Evolutionary conservation across 2,797 vertebrate species (phyloP).

Genomic region (Sphenodon punctatus): DNA sequence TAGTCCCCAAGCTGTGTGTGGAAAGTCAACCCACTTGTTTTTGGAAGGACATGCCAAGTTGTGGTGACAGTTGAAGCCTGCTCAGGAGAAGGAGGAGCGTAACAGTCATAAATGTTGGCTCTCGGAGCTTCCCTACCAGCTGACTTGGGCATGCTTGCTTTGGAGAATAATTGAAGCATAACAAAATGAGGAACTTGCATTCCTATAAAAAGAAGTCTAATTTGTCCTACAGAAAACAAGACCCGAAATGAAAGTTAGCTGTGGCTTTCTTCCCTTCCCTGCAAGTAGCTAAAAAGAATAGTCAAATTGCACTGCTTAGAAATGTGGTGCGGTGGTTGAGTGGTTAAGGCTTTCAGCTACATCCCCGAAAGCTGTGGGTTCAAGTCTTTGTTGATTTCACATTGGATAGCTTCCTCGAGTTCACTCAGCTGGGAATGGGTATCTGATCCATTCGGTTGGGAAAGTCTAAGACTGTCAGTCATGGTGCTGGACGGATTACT

Average conservation of each 20-base stretch:
- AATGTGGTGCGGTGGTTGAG: too few relatives aligned
- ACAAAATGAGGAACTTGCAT: neutral
- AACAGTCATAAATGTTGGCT: neutral
- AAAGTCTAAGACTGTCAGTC: too few relatives aligned
- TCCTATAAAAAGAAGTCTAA: slow-evolving; percentile 23
- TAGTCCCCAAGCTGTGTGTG: neutral
- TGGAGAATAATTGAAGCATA: slow-evolving; percentile 5
- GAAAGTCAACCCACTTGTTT: neutral
- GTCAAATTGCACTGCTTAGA: neutral
- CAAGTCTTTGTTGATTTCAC: too few relatives aligned
- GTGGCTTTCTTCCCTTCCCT: neutral
- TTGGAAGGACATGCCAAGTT: slow-evolving; percentile 45
- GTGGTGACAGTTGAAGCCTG: neutral
- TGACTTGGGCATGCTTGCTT: slow-evolving; percentile 9
- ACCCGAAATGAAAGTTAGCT: neutral
- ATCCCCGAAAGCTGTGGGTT: too few relatives aligned
- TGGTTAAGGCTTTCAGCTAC: too few relatives aligned
- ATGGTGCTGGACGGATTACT: too few relatives aligned
- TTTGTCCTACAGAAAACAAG: slow-evolving; percentile 4
- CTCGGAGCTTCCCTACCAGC: slow-evolving; percentile 10
- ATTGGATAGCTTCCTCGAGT: too few relatives aligned
- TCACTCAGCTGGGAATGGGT: too few relatives aligned
- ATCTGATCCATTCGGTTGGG: too few relatives aligned
- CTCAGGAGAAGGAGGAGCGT: neutral
- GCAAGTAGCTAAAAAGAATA: neutral